Percentiles rank a stretch among this genome's conserved stretches.
Conservation (phyloP, 2,113 vertebrate genomes). For the Erythrolamprus reginae region DNA sequence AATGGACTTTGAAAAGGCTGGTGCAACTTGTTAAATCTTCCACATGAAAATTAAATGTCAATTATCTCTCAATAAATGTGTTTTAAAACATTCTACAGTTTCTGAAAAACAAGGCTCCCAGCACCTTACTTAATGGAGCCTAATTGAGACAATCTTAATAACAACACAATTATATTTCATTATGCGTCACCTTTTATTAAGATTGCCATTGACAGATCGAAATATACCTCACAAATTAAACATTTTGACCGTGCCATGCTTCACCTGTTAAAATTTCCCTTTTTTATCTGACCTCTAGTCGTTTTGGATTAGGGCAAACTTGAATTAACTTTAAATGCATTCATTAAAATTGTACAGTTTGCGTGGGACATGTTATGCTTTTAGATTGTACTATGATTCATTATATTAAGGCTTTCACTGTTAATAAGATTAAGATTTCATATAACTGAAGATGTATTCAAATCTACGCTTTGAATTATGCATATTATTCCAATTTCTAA, state of each 20-base stretch:
- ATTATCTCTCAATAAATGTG: constrained; percentile 20
- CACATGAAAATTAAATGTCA: constrained; percentile 50
- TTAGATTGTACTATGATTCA: constrained; percentile 69
- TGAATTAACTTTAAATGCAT: constrained; percentile 75
- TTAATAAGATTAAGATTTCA: constrained; percentile 73
- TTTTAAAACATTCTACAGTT: constrained; percentile 41
- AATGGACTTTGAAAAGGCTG: constrained; percentile 52
- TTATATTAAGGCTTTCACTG: constrained; percentile 64
- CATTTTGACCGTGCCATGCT: constrained; percentile 66
- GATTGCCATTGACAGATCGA: constrained; percentile 71
- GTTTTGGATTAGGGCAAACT: constrained; percentile 71
- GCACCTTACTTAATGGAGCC: constrained; percentile 49
- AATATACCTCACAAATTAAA: constrained; percentile 73
- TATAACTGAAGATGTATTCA: constrained; percentile 63
- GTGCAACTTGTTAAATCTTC: constrained; percentile 41
- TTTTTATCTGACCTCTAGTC: constrained; percentile 75
- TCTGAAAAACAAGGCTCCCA: constrained; percentile 36
- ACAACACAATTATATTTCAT: constrained; percentile 68
- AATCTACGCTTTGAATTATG: constrained; percentile 63
- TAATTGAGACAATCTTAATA: constrained; percentile 68
- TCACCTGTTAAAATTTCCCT: constrained; percentile 75
- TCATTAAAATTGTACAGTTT: constrained; percentile 70
- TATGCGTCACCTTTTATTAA: constrained; percentile 71
- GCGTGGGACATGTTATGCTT: constrained; percentile 61
- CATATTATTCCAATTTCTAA: constrained; percentile 61